Evolutionary conservation across 2,888 invertebrate genomes (phyloP).

Genomic region (Amblyteles armatorius): DNA sequence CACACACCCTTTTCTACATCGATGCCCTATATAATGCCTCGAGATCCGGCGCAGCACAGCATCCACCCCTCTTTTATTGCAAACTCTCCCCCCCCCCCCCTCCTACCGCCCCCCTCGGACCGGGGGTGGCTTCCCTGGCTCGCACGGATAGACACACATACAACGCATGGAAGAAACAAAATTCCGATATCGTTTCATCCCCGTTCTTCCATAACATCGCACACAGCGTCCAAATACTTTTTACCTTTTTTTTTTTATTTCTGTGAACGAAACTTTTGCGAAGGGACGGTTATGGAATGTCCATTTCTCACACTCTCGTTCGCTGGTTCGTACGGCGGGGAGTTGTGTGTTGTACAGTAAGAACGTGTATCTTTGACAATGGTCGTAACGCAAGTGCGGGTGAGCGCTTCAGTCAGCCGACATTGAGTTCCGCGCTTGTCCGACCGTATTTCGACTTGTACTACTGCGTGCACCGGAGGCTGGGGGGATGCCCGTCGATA

Average conservation of each 20-base stretch:
- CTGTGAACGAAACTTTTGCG: neutral
- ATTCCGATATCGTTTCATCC: constrained; percentile 51
- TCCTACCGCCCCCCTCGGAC: neutral
- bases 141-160: neutral
- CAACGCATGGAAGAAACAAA: constrained; percentile 31
- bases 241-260: constrained; percentile 31
- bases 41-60: constrained; percentile 8
- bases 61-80: constrained; percentile 37
- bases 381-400: neutral
- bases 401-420: neutral
- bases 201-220: constrained; percentile 18
- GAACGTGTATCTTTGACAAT: constrained; percentile 24
- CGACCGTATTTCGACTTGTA: constrained; percentile 16
- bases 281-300: constrained; percentile 27
- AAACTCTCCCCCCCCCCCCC: neutral
- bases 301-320: constrained; percentile 1
- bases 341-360: neutral
- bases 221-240: constrained; percentile 1
- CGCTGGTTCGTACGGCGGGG: neutral
- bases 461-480: neutral
- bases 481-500: neutral
- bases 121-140: neutral
- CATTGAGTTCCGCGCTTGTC: neutral
- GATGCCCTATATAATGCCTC: constrained; percentile 12
- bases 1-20: constrained; percentile 32